Evolutionary conservation across 2,888 invertebrate genomes (phyloP), one percentile per base, ranked within the genome.

Genomic region (Octonoba sinensis): DNA sequence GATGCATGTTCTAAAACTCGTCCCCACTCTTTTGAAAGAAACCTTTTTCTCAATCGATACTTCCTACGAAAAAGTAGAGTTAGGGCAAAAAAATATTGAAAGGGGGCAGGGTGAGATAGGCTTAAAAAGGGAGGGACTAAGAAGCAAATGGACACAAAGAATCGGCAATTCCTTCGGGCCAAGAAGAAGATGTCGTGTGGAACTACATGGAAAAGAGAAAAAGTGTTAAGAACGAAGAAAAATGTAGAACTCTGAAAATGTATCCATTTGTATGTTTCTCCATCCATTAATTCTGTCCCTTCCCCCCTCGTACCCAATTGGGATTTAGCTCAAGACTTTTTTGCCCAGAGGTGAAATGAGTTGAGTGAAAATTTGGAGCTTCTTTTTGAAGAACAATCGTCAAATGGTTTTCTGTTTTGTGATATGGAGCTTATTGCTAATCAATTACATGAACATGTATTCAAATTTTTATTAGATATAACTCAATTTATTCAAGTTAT

Each of bases 81-180:
- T 75, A 51, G 18, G 44, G n/a, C 16, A 64, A 64, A 46, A 46
- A 56, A 56, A 47, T 44, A 44, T 24, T 24, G n/a, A 27, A 47
- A 27, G 18, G 57, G n/a, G 22, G 46, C 20, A 47, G 20, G 8
- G 70, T 22, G 46, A 24, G 57, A 46, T 27, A 54, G 59, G 65
- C 77, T 78, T 78, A 71, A 77, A 56, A 57, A 57, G 59, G 46
- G 70, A 71, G 44, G n/a, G 44, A 71, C 77, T 71, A 78, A 78
- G 77, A 64, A 72, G 78, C 71, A 79, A 79, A 79, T 79, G 78
- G 78, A 79, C 78, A 79, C 67, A 72, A 78, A 65, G 78, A 79
- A 71, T 69, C 69, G 67, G 64, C 76, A 69, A 79, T 78, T 78
- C 78, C 78, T 79, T 49, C 72, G 56, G 77, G 76, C 64, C 47